Conservation (phyloP, 2,888 invertebrate species). For the Bhutanitis thaidina region DNA sequence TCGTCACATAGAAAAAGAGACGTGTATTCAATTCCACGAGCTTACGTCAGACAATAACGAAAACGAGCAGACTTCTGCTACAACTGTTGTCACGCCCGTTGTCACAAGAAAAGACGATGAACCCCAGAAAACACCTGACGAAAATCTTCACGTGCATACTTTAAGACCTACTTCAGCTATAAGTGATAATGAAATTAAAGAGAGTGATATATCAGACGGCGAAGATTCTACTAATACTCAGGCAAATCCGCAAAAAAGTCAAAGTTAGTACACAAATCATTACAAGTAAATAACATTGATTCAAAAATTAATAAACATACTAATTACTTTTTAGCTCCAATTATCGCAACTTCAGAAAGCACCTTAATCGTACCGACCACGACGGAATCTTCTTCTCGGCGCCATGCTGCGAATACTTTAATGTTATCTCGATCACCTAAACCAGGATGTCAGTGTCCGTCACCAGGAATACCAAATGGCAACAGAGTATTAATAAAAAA, state of each 20-base stretch:
- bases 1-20: slow-evolving; percentile 61
- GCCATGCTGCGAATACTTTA: slow-evolving; percentile 44
- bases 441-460: slow-evolving; percentile 55
- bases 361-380: neutral
- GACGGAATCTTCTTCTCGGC: slow-evolving; percentile 28
- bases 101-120: neutral
- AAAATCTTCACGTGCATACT: neutral
- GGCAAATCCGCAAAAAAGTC: neutral
- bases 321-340: neutral
- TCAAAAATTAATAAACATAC: neutral
- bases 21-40: slow-evolving; percentile 57
- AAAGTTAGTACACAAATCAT: neutral
- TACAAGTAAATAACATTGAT: neutral
- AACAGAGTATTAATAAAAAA: slow-evolving; percentile 33
- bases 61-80: slow-evolving; percentile 9
- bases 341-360: neutral
- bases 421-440: slow-evolving; percentile 41
- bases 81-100: neutral
- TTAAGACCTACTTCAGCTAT: neutral
- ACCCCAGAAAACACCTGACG: neutral
- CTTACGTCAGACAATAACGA: slow-evolving; percentile 25
- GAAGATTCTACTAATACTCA: neutral
- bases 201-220: slow-evolving; percentile 3
- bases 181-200: slow-evolving; percentile 27
- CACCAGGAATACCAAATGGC: slow-evolving; percentile 42